A percentile compares a stretch with the other conserved stretches of the same genome.
Conservation (phyloP, 2,113 vertebrate genomes). For the Fukomys damarensis region DNA sequence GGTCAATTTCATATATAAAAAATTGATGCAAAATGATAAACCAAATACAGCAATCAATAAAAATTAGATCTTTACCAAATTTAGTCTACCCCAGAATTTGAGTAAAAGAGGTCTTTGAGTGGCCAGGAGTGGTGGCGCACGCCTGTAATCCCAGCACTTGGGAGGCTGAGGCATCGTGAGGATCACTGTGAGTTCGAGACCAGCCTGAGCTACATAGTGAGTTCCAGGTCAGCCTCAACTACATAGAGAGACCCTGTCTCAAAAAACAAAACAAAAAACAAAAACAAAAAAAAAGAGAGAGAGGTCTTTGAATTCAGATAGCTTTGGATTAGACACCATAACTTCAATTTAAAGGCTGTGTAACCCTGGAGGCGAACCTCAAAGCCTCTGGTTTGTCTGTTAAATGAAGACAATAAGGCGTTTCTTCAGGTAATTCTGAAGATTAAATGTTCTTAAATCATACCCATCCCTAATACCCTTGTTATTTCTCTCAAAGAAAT, state of each 20-base stretch:
- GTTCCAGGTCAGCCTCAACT: no score
- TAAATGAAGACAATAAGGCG: background rate
- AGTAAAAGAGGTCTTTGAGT: background rate
- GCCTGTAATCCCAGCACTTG: no score
- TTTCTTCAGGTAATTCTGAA: background rate
- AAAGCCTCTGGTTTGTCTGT: background rate
- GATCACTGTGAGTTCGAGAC: no score
- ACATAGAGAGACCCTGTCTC: no score
- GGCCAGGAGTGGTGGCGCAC: no score
- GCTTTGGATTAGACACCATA: background rate
- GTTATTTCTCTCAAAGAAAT: background rate
- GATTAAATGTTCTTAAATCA: background rate
- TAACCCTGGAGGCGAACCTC: background rate
- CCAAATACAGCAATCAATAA: background rate
- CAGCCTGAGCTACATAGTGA: no score
- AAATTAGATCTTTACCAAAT: background rate
- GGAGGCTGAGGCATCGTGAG: no score
- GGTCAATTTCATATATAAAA: background rate
- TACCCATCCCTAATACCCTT: background rate
- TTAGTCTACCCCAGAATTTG: background rate
- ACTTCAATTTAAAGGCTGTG: background rate
- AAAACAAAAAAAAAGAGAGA: no score
- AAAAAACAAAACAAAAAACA: no score
- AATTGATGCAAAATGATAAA: background rate
- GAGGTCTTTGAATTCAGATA: background rate